phyloP scores from a whole-genome alignment of 2,888 invertebrate species.

The Phasia obesa region DNA sequence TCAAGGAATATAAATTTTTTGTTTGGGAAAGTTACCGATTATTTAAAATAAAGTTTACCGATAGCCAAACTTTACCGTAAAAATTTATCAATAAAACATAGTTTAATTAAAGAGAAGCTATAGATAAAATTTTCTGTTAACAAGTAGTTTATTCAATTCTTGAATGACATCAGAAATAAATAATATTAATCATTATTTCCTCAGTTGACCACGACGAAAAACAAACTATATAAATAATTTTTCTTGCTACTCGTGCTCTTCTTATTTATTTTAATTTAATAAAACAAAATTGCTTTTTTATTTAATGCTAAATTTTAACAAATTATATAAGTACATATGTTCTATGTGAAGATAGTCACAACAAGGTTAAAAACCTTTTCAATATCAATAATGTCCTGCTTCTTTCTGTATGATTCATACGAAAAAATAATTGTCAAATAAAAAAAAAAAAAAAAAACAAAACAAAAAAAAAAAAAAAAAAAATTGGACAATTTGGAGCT shows the following conservation, averaged over 20 bases:
- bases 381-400: conserved; percentile 8
- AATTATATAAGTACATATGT: neutral
- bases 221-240: neutral
- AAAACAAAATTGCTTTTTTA: neutral
- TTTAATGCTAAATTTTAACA: neutral
- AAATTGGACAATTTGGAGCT: too few species aligned
- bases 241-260: neutral
- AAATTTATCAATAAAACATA: too few species aligned
- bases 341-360: neutral
- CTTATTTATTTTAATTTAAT: neutral
- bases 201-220: neutral
- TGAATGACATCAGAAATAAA: too few species aligned
- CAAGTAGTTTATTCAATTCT: too few species aligned
- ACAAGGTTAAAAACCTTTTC: conserved; percentile 47
- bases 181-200: conserved; percentile 32
- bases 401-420: conserved; percentile 44
- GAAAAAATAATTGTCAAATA: conserved; percentile 49
- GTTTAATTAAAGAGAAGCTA: too few species aligned
- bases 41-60: too few species aligned
- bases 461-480: neutral
- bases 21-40: too few species aligned
- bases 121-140: too few species aligned
- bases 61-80: too few species aligned
- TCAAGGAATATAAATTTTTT: too few species aligned
- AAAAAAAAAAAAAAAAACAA: conserved; percentile 5